These are phyloP conservation scores for Dicyrtomina minuta DNA, from an alignment of 2,888 invertebrate genomes.

Conservation along the genomic window DNA sequence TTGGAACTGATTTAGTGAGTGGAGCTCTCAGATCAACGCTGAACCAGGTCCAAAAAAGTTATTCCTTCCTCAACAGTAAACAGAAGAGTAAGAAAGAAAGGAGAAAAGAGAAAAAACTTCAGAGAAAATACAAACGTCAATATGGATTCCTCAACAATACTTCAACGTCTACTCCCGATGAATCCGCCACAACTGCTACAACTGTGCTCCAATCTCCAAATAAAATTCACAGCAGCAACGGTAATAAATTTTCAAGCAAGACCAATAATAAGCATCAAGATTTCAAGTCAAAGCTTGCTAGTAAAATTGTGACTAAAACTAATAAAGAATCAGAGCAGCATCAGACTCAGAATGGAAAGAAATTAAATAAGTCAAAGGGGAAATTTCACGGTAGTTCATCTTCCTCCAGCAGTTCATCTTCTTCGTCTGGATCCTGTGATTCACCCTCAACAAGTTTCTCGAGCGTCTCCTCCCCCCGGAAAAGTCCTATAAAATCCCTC, in stretches of 20 bases:
- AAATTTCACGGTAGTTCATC: neutral
- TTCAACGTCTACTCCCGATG: neutral
- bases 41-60: conserved; percentile 48
- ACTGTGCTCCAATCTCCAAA: no score
- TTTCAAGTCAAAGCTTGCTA: neutral
- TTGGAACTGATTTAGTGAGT: conserved; percentile 50
- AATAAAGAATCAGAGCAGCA: neutral
- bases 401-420: neutral
- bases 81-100: conserved; percentile 21
- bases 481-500: neutral
- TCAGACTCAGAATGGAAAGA: neutral
- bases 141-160: conserved; percentile 4
- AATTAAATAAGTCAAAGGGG: neutral
- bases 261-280: no score
- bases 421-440: neutral
- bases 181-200: no score
- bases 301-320: neutral
- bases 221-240: no score
- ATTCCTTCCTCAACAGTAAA: conserved; percentile 35
- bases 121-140: conserved; percentile 18
- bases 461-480: no score
- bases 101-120: conserved; percentile 22
- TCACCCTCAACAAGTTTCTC: neutral
- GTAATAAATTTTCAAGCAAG: no score
- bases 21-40: conserved; percentile 51